A percentile compares a stretch with the other conserved stretches of the same genome.
These are phyloP conservation scores for Bicyclus anynana DNA, from an alignment of 1,140 invertebrate species.

Conservation along the genomic window DNA sequence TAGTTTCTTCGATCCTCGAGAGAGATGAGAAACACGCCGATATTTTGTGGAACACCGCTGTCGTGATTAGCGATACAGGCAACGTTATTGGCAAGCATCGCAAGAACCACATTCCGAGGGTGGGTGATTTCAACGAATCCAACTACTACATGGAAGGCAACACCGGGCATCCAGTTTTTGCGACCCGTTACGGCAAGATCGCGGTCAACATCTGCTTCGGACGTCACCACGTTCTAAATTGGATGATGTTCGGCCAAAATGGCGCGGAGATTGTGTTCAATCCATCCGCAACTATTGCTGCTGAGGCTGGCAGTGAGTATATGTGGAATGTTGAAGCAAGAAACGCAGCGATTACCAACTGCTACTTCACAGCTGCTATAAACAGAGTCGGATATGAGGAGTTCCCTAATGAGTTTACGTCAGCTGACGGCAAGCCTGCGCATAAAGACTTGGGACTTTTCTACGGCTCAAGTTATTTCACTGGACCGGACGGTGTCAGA, in stretches of 20 bases:
- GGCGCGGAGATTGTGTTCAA: slow-evolving; percentile 99
- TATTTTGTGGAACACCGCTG: slow-evolving; percentile 96
- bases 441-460: slow-evolving; percentile 97
- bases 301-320: slow-evolving; percentile 89
- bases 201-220: slow-evolving; percentile 99
- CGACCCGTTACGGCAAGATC: slow-evolving; percentile 91
- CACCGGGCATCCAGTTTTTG: slow-evolving; percentile 96
- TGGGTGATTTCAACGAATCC: slow-evolving; percentile 99
- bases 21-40: slow-evolving; percentile 93
- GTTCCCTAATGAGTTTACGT: slow-evolving; percentile 89
- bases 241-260: slow-evolving; percentile 98
- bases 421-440: slow-evolving; percentile 93
- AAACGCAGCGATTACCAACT: slow-evolving; percentile 97
- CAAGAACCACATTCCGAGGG: slow-evolving; percentile 99
- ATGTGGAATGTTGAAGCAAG: slow-evolving; percentile 98
- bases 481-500: slow-evolving; percentile 94
- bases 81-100: slow-evolving; percentile 95
- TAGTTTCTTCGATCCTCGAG: slow-evolving; percentile 97
- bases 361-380: slow-evolving; percentile 95
- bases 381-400: slow-evolving; percentile 97
- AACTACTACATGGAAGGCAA: slow-evolving; percentile 99
- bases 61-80: slow-evolving; percentile 94
- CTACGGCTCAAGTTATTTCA: slow-evolving; percentile 97
- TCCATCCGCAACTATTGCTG: slow-evolving; percentile 93
- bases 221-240: slow-evolving; percentile 98